phyloP scores from a whole-genome alignment of 2,888 invertebrate genomes.

The Xestobium rufovillosum region DNA sequence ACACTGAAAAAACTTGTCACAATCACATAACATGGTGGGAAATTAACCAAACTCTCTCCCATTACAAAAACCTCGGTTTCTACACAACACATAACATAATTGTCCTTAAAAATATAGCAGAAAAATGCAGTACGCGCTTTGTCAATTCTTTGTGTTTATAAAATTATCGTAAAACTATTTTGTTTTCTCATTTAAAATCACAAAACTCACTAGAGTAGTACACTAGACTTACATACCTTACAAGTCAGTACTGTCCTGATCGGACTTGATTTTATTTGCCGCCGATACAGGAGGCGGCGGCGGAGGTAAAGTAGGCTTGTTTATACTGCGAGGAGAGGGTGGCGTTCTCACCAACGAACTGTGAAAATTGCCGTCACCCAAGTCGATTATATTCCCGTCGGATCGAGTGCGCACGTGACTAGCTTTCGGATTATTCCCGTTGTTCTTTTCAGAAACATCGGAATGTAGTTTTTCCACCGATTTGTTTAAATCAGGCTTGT shows the following conservation, averaged over 20 bases:
- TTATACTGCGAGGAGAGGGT: slow-evolving; percentile 36
- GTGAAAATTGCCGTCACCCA: slow-evolving; percentile 18
- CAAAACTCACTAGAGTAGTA: no score
- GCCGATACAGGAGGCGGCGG: slow-evolving; percentile 38
- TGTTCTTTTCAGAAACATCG: slow-evolving; percentile 24
- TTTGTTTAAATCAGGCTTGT: slow-evolving; percentile 22
- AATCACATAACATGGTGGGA: no score
- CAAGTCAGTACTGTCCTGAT: slow-evolving; percentile 39
- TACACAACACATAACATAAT: no score
- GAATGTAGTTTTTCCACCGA: slow-evolving; percentile 14
- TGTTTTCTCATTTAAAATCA: no score
- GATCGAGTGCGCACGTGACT: slow-evolving; percentile 42
- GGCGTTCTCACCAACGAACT: slow-evolving; percentile 28
- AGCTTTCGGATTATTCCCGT: slow-evolving; percentile 34
- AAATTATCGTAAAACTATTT: no score
- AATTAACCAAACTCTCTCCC: no score
- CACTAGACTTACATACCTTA: no score
- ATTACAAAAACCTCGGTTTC: no score
- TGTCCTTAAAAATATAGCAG: no score
- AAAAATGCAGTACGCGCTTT: no score
- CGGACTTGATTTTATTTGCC: slow-evolving; percentile 24
- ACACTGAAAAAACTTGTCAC: no score
- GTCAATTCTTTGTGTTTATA: no score
- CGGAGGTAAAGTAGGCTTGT: slow-evolving; percentile 42
- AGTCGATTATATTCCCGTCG: slow-evolving; percentile 41